phyloP scores from a whole-genome alignment of 2,888 invertebrate species.

The Dyspetes luteomarginatus region DNA sequence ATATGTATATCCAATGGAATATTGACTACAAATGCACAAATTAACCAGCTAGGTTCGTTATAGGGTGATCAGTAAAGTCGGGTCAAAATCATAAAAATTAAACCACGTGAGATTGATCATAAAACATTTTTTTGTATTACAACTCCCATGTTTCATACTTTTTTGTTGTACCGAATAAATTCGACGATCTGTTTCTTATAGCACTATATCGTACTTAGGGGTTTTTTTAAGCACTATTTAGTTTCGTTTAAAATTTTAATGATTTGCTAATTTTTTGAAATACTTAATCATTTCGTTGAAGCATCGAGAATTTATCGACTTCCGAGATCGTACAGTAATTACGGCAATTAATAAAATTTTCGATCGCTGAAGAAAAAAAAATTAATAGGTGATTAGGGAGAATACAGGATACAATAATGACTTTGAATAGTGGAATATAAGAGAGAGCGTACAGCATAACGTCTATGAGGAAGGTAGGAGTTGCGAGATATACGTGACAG shows the following conservation, averaged over 20 bases:
- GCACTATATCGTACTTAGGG: neutral
- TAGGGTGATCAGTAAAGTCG: neutral
- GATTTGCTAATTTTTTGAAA: too few species aligned
- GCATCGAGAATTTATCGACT: neutral
- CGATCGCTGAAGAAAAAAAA: neutral
- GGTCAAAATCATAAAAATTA: conserved; percentile 28
- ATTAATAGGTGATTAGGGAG: neutral
- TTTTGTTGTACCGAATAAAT: neutral
- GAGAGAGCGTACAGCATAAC: neutral
- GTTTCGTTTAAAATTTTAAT: neutral
- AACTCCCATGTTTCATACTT: neutral
- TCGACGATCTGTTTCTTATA: neutral
- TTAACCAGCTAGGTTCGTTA: conserved; percentile 7
- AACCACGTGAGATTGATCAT: too few species aligned
- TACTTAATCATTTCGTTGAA: neutral
- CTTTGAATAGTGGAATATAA: conserved; percentile 43
- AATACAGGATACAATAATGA: conserved; percentile 52
- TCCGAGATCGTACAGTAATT: neutral
- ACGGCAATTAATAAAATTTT: neutral
- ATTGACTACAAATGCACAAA: conserved; percentile 35
- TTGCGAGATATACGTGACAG: conserved; percentile 65
- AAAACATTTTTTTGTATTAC: neutral
- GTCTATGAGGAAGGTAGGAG: conserved; percentile 55
- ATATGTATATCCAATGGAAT: conserved; percentile 9
- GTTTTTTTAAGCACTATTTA: too few species aligned